phyloP scores from a whole-genome alignment of 2,888 invertebrate species.

The Lithophane leautieri region DNA sequence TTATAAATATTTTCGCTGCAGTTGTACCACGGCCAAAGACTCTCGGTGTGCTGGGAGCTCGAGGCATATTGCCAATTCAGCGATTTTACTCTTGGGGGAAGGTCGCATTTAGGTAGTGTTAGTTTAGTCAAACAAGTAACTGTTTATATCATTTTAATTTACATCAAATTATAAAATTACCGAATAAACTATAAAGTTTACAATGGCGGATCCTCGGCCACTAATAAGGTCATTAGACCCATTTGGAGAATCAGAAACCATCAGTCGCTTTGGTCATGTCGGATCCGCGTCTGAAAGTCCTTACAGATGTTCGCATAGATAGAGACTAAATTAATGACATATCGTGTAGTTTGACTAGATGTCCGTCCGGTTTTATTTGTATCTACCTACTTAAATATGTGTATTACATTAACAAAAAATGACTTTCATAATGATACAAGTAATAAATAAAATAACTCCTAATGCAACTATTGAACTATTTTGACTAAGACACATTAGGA shows the following conservation, averaged over 20 bases:
- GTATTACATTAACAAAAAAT: slow-evolving; percentile 38
- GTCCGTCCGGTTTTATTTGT: slow-evolving; percentile 22
- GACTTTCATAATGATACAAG: slow-evolving; percentile 27
- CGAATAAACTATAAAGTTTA: slow-evolving; percentile 49
- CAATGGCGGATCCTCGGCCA: slow-evolving; percentile 27
- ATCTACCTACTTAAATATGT: slow-evolving; percentile 38
- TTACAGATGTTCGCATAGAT: slow-evolving; percentile 3
- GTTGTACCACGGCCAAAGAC: neutral
- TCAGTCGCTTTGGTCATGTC: slow-evolving; percentile 9
- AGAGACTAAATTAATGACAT: slow-evolving; percentile 19
- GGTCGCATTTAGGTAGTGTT: neutral
- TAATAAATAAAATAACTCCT: slow-evolving; percentile 39
- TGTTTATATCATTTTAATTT: slow-evolving; percentile 73
- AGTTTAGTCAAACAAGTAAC: slow-evolving; percentile 37
- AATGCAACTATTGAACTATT: slow-evolving; percentile 52
- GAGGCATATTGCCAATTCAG: no score
- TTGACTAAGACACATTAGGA: slow-evolving; percentile 43
- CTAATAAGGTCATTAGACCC: slow-evolving; percentile 3
- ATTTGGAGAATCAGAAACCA: slow-evolving; percentile 15
- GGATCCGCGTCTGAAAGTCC: slow-evolving; percentile 41
- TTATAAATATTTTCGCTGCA: neutral
- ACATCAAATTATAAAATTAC: slow-evolving; percentile 83
- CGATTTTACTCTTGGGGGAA: no score
- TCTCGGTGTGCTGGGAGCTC: neutral
- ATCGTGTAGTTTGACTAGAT: slow-evolving; percentile 58